These are phyloP conservation scores for Pseudomyrmex sp. DNA, from an alignment of 1,140 invertebrate genomes.

Conservation along the genomic window DNA sequence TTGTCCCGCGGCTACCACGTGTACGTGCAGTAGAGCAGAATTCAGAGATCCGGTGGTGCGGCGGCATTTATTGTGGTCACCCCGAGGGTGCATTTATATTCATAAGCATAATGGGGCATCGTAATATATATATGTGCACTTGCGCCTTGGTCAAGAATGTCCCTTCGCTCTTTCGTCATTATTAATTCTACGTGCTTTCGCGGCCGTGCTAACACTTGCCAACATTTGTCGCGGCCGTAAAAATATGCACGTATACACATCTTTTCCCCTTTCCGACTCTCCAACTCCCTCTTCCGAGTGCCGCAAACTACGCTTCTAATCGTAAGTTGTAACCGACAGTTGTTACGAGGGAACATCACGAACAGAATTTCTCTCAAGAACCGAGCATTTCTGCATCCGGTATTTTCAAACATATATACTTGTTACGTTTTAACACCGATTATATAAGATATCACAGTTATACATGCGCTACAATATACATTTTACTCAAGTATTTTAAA, in stretches of 20 bases:
- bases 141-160: constrained; percentile 62
- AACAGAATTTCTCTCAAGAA: constrained; percentile 30
- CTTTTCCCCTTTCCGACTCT: constrained; percentile 3
- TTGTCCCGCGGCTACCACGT: constrained; percentile 61
- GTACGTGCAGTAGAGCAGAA: constrained; percentile 67
- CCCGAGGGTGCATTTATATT: constrained; percentile 75
- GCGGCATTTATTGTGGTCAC: constrained; percentile 73
- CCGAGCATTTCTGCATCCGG: constrained; percentile 21
- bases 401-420: constrained; percentile 7
- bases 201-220: constrained; percentile 5
- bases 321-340: constrained; percentile 40
- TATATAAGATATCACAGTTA: neutral
- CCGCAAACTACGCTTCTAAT: constrained; percentile 3
- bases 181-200: constrained; percentile 65
- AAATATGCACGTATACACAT: constrained; percentile 13
- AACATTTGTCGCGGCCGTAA: constrained; percentile 11
- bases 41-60: constrained; percentile 68
- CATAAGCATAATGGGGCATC: constrained; percentile 75
- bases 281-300: neutral
- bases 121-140: constrained; percentile 70
- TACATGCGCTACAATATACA: neutral
- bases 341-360: constrained; percentile 30
- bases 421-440: constrained; percentile 17
- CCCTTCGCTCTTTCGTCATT: constrained; percentile 73
- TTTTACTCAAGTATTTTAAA: constrained; percentile 10